Evolutionary conservation across 2,797 vertebrate species (phyloP).

Genomic region (Phataginus tetradactyla): DNA sequence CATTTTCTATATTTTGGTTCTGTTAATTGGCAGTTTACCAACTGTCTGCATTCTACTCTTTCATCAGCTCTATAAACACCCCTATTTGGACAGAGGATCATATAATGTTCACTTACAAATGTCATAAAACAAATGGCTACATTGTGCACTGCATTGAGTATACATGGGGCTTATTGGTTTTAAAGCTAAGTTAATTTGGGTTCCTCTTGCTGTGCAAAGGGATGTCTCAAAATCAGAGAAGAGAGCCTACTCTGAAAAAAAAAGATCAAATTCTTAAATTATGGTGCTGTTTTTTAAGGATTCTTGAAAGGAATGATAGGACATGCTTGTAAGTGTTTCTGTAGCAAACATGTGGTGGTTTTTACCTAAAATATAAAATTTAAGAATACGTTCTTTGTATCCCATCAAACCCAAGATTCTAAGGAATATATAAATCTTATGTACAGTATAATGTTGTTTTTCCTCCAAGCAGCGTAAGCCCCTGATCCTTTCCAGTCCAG

Average conservation of each 20-base stretch:
- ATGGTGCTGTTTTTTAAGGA: background rate
- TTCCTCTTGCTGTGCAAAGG: background rate
- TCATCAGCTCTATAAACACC: background rate
- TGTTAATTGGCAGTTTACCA: constrained; percentile 37
- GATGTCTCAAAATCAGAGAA: background rate
- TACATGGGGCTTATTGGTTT: background rate
- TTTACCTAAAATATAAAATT: background rate
- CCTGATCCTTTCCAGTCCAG: background rate
- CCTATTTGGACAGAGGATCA: background rate
- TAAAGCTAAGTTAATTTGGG: constrained; percentile 4
- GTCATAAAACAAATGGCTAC: background rate
- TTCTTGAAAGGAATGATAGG: background rate
- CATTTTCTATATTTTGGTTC: background rate
- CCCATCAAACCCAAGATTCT: background rate
- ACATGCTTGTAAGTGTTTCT: background rate
- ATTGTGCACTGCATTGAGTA: background rate
- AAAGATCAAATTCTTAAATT: constrained; percentile 42
- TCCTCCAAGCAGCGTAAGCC: background rate
- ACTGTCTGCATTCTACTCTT: background rate
- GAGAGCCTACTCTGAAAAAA: background rate
- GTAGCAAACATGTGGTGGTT: background rate
- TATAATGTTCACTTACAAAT: background rate
- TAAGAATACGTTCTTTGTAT: background rate
- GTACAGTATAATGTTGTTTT: background rate
- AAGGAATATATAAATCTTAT: background rate